A percentile compares a stretch with the other conserved stretches of the same genome.
phyloP scores from a whole-genome alignment of 2,888 invertebrate genomes.

The Geophilus truncorum region DNA sequence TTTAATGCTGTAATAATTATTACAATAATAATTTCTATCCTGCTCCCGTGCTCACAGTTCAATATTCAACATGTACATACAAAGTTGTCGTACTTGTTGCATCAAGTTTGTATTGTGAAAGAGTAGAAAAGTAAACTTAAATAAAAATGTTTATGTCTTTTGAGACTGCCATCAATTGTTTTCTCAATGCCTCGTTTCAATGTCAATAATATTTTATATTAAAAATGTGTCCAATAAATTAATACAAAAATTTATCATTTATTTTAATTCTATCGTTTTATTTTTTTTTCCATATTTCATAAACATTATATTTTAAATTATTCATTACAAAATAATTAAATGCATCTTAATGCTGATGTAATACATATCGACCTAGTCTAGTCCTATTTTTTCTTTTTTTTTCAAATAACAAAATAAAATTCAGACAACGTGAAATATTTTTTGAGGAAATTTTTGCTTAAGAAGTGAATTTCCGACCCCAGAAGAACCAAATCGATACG shows the following conservation, averaged over 20 bases:
- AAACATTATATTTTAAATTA: no score
- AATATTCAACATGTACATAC: conserved; percentile 37
- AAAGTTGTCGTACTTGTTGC: conserved; percentile 38
- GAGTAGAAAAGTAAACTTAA: conserved; percentile 36
- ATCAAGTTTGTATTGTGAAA: conserved; percentile 38
- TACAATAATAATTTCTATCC: conserved; percentile 36
- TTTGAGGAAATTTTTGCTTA: no score
- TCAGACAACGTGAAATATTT: no score
- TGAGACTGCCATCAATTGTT: conserved; percentile 32
- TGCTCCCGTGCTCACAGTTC: conserved; percentile 38
- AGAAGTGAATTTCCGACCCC: conserved; percentile 4
- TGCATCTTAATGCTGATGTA: no score
- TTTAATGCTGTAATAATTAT: conserved; percentile 22
- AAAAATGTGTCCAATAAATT: neutral
- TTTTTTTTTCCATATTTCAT: neutral
- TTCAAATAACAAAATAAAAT: neutral
- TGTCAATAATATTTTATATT: neutral
- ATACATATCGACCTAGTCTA: neutral
- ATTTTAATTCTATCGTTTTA: neutral
- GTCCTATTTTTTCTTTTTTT: neutral
- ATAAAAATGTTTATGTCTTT: conserved; percentile 37
- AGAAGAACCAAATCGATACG: conserved; percentile 28
- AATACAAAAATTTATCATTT: neutral
- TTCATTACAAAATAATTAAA: no score
- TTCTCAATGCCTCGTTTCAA: neutral